Evolutionary conservation across 1,140 invertebrate genomes (phyloP), one percentile per base, ranked within the genome.

Genomic region (Drosophila sp.): DNA sequence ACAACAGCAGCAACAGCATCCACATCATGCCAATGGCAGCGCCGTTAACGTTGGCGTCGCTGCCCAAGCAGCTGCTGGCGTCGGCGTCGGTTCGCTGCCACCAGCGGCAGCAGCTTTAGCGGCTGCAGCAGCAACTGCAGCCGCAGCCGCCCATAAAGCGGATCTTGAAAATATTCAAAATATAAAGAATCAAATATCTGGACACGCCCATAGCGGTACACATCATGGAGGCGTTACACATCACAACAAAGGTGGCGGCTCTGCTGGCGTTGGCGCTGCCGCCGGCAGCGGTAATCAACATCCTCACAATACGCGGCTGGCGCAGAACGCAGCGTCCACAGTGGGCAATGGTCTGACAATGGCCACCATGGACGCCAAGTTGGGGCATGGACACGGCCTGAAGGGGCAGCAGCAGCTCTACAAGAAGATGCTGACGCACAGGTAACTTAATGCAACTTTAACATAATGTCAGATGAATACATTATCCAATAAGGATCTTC

Each of bases 81-180:
- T 27, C 38, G 25, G 62, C 40, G 59, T 45, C 54, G 48, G 43
- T 16, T 7, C 73, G 13, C 71, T 78, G 41, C 58, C 74, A 41
- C 34, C 77, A 0, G 32, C 51, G 1, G 51, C 58, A 6, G 59
- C 48, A 38, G 63, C 61, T 40, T 57, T 51, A 40, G 61, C 69
- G n/a, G 25, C 48, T 0, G 40, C 70, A 7, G 58, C 58, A 51
- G 59, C 50, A 29, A 57, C 69, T 8, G 38, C 50, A 1, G 41
- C 72, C 4, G 57, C 59, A 4, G 51, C 57, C 18, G 77, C 79
- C n/a, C 84, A 81, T 46, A 91, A 91, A 53, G 90, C 90, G 16
- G 90, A 91, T 76, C 71, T 91, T 25, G 90, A 91, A 65, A 91
- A 91, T 51, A 90, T 91, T 57, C 90, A 91, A 56, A 91, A 91